Evolutionary conservation across 1,140 invertebrate species (phyloP).

Genomic region (Onthophagus taurus): DNA sequence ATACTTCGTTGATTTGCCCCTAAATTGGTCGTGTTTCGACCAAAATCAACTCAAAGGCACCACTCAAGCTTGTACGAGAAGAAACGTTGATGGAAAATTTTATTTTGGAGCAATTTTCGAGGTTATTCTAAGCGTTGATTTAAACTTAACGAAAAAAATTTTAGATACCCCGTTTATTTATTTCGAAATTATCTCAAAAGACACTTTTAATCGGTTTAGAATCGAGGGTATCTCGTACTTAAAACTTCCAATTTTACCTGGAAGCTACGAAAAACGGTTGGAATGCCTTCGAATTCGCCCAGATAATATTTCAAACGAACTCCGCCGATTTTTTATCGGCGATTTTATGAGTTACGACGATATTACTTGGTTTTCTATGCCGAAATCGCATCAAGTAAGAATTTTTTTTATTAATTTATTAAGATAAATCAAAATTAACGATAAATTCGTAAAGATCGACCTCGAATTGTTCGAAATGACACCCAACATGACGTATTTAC

Average conservation of each 20-base stretch:
- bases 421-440: too few relatives aligned
- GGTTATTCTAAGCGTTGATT: constrained; percentile 24
- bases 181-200: constrained; percentile 31
- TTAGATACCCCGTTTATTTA: constrained; percentile 23
- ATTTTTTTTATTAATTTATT: neutral
- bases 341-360: constrained; percentile 29
- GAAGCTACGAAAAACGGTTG: constrained; percentile 22
- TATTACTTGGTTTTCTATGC: constrained; percentile 25
- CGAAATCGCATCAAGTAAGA: constrained; percentile 23
- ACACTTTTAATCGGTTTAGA: constrained; percentile 26
- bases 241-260: constrained; percentile 25
- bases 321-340: constrained; percentile 31
- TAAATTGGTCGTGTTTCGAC: constrained; percentile 22
- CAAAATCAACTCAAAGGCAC: constrained; percentile 17
- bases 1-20: constrained; percentile 28
- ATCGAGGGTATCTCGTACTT: constrained; percentile 30
- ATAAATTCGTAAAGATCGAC: too few relatives aligned
- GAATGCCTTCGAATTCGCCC: constrained; percentile 26
- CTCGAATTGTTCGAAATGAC: too few relatives aligned
- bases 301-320: constrained; percentile 14
- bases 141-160: constrained; percentile 11
- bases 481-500: too few relatives aligned
- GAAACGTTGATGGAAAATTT: constrained; percentile 22
- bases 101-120: constrained; percentile 26
- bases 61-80: constrained; percentile 24